A percentile compares a stretch with the other conserved stretches of the same genome.
Conservation (phyloP, 2,113 vertebrate genomes). For the Pseudorectes ferrugineus region DNA sequence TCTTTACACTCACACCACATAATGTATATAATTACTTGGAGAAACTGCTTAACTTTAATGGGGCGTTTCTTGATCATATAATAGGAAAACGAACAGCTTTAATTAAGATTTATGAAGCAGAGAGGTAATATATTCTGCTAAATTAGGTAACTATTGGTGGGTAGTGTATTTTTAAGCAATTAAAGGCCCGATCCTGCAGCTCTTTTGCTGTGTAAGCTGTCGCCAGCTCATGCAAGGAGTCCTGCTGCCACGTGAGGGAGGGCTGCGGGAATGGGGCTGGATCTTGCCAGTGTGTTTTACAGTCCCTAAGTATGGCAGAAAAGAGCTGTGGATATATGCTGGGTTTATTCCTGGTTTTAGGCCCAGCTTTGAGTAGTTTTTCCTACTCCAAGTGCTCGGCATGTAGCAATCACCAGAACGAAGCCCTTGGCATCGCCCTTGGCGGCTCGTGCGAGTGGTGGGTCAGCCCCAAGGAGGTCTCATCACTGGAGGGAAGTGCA, state of each 20-base stretch:
- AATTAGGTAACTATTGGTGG: constrained; percentile 82
- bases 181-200: constrained; percentile 45
- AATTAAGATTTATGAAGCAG: constrained; percentile 95
- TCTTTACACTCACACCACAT: constrained; percentile 27
- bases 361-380: neutral
- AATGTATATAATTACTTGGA: constrained; percentile 78
- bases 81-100: constrained; percentile 85
- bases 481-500: fast-evolving
- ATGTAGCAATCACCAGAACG: fast-evolving
- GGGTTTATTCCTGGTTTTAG: neutral
- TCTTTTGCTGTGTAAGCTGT: neutral
- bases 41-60: constrained; percentile 82
- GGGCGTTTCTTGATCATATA: constrained; percentile 78
- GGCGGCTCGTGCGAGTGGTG: fast-evolving
- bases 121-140: constrained; percentile 84
- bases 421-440: neutral
- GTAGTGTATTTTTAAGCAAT: constrained; percentile 74
- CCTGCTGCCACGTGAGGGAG: neutral
- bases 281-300: neutral
- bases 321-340: fast-evolving
- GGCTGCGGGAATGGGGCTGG: neutral
- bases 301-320: neutral
- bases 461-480: neutral
- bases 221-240: neutral
- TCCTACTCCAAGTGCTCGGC: neutral